Evolutionary conservation across 2,797 vertebrate genomes (phyloP).

Genomic region (Botia almorhae): DNA sequence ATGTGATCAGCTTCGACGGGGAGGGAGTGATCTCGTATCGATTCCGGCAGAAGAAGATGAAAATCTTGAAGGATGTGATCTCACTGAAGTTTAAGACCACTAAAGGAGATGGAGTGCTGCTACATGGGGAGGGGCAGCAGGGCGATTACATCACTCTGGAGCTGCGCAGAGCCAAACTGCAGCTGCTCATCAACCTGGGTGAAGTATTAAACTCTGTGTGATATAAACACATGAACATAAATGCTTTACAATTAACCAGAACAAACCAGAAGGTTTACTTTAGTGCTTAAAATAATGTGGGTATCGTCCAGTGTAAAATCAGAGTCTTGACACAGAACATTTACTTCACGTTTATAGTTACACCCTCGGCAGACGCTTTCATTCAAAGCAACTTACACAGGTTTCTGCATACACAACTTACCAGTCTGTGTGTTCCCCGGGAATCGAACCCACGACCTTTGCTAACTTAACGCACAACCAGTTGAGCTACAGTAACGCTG

Average conservation of each 20-base stretch:
- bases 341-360: too few relatives aligned
- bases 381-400: too few relatives aligned
- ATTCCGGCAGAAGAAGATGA: slow-evolving; percentile 94
- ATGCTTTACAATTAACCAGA: neutral
- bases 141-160: slow-evolving; percentile 95
- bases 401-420: too few relatives aligned
- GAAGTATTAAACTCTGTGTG: slow-evolving; percentile 18
- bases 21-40: slow-evolving; percentile 89
- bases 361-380: too few relatives aligned
- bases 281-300: too few relatives aligned
- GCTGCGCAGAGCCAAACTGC: slow-evolving; percentile 85
- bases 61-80: slow-evolving; percentile 91
- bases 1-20: slow-evolving; percentile 95
- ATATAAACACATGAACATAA: neutral
- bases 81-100: slow-evolving; percentile 91
- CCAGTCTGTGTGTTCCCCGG: too few relatives aligned
- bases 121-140: slow-evolving; percentile 95
- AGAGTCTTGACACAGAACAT: too few relatives aligned
- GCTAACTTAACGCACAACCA: too few relatives aligned
- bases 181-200: slow-evolving; percentile 93
- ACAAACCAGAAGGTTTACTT: too few relatives aligned
- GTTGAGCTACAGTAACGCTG: too few relatives aligned
- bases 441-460: too few relatives aligned
- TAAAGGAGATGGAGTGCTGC: slow-evolving; percentile 88
- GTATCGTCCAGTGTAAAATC: too few relatives aligned